Evolutionary conservation across 2,113 vertebrate genomes (phyloP).

Genomic region (Thinocorus orbignyianus): DNA sequence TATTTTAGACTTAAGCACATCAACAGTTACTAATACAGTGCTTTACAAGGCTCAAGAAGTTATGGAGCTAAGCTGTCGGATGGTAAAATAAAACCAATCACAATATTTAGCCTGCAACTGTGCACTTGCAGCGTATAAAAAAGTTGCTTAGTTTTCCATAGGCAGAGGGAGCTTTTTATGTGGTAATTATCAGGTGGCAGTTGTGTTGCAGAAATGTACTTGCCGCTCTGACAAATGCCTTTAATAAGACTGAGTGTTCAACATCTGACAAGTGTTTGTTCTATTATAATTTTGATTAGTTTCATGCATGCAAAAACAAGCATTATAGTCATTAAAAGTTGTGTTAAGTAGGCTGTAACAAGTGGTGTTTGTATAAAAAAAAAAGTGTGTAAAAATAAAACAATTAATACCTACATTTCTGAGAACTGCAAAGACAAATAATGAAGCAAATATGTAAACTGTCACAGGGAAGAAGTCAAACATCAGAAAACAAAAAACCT

Average conservation of each 20-base stretch:
- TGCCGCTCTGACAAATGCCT: neutral
- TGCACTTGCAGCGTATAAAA: neutral
- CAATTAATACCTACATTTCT: neutral
- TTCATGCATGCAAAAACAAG: neutral
- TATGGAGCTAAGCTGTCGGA: slow-evolving; percentile 11
- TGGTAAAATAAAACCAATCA: slow-evolving; percentile 51
- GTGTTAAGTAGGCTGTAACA: neutral
- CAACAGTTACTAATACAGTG: neutral
- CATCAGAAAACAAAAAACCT: neutral
- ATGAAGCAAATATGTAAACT: slow-evolving; percentile 1
- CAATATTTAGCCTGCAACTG: slow-evolving; percentile 29
- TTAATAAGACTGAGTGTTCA: neutral
- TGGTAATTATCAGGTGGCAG: neutral
- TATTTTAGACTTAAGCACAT: slow-evolving; percentile 38
- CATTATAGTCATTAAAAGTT: neutral
- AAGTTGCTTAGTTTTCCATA: slow-evolving; percentile 9
- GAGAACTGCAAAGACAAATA: neutral
- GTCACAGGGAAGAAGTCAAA: neutral
- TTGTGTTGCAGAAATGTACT: neutral
- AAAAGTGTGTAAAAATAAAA: neutral
- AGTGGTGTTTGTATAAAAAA: neutral
- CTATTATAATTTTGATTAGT: neutral
- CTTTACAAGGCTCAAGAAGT: slow-evolving; percentile 35
- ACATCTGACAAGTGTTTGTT: neutral
- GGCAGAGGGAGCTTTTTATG: neutral